Base-by-base conservation (phyloP, 2,888 invertebrate genomes). In the Seira sanloemensis region DNA sequence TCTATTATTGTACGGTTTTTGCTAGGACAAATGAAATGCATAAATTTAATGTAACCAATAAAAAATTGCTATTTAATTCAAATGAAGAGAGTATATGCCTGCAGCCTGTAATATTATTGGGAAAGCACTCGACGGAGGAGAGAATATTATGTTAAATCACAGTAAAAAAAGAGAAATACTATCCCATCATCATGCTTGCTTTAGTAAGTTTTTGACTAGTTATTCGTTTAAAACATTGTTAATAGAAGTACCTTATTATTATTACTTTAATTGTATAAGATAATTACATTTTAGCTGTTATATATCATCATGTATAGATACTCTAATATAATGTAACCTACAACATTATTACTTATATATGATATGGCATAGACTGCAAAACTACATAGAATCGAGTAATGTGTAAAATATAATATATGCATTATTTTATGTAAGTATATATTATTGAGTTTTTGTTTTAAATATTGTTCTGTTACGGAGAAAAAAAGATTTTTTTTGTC, bases 201-300 rank as follows among this genome's bases (percentile, higher is more conserved):
- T 74, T 80, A 80, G 80, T 80, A 80, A 74, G 80, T 78, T 50
- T 50, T 78, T 71, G 37, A 72, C 78, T 78, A 78, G 78, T 62
- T 67, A 24, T 67, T 25, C 26, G 19, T 25, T 25, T 25, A 67
- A 24, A 67, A 23, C 26, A 74, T 80, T 78, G 78, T 78, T 78
- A 80, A 80, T 80, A 80, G 80, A 80, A 80, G 80, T 80, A 80
- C 80, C 80, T 80, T 80, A 80, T 80, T 80, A 78, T 26, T 54
- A 71, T 25, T 67, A 67, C 67, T 21, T 67, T 24, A 67, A 67
- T 50, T 50, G 50, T n/a, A n/a, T n/a, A n/a, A 26, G 16, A 67
- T 25, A 21, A 67, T 58, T 67, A 67, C 4, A 9, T 66, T 78
- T 54, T 74, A 74, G 80, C 68, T 74, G 80, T 62, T 80, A 79